phyloP scores from a whole-genome alignment of 1,140 invertebrate genomes.

The Papilio polyxenes region DNA sequence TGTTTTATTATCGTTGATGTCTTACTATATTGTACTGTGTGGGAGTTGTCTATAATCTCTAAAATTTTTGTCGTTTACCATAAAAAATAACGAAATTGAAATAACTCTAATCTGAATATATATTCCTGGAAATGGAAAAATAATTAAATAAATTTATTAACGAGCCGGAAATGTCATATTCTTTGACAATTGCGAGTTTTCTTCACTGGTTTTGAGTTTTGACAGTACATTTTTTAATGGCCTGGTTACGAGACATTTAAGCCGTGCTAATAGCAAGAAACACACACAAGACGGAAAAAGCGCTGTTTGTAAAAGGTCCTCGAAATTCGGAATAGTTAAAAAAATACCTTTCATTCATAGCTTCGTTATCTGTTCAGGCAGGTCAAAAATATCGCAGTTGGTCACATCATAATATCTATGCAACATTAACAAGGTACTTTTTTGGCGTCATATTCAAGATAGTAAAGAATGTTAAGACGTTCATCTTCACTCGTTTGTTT shows the following conservation, averaged over 20 bases:
- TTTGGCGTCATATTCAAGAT: too few species aligned
- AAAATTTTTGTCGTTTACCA: neutral
- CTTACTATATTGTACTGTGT: conserved; percentile 22
- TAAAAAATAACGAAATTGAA: neutral
- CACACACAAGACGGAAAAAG: too few species aligned
- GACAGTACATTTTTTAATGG: neutral
- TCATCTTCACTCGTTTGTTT: too few species aligned
- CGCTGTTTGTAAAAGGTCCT: too few species aligned
- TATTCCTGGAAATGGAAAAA: neutral
- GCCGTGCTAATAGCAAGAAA: neutral
- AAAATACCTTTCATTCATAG: too few species aligned
- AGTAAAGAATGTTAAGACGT: too few species aligned
- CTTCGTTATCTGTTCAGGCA: too few species aligned
- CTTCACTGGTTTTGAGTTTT: too few species aligned
- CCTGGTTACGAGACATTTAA: neutral
- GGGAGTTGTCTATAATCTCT: neutral
- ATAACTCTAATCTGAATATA: neutral
- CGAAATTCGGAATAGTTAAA: too few species aligned
- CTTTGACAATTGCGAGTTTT: neutral
- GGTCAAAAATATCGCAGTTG: too few species aligned
- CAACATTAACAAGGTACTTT: too few species aligned
- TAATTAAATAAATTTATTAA: neutral
- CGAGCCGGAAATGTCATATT: neutral
- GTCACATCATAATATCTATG: too few species aligned
- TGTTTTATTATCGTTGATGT: conserved; percentile 29